These are phyloP conservation scores for Harpalus rufipes DNA, from an alignment of 2,888 invertebrate genomes.

Conservation along the genomic window DNA sequence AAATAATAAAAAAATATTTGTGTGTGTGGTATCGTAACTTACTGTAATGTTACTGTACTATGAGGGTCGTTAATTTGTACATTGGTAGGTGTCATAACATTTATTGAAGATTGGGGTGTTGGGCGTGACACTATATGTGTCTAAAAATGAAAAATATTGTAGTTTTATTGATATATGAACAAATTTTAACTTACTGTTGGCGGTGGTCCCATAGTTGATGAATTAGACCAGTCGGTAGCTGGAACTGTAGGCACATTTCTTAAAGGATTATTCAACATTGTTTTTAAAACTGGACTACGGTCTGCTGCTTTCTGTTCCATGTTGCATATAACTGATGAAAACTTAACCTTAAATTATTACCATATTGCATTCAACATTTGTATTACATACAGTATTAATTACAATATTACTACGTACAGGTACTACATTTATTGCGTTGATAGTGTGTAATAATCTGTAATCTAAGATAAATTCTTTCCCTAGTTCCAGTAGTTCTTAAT, in stretches of 20 bases:
- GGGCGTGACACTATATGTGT: slow-evolving; percentile 40
- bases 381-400: background rate
- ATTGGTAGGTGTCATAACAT: slow-evolving; percentile 51
- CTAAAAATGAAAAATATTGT: slow-evolving; percentile 72
- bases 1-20: background rate
- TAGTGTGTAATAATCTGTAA: background rate
- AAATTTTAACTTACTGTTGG: slow-evolving; percentile 56
- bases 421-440: background rate
- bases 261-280: slow-evolving; percentile 76
- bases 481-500: background rate
- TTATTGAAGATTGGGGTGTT: slow-evolving; percentile 68
- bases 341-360: slow-evolving; percentile 6
- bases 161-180: background rate
- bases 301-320: slow-evolving; percentile 71
- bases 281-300: slow-evolving; percentile 73
- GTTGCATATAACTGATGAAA: slow-evolving; percentile 10
- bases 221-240: slow-evolving; percentile 75
- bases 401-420: background rate
- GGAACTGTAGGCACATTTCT: slow-evolving; percentile 75
- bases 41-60: slow-evolving; percentile 78
- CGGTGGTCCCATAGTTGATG: slow-evolving; percentile 68
- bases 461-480: background rate
- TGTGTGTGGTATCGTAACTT: slow-evolving; percentile 68
- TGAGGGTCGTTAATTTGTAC: slow-evolving; percentile 78
- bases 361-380: background rate